Evolutionary conservation across 2,113 vertebrate species (phyloP), one percentile per base, ranked within the genome.

Genomic region (Hippocampus abdominalis): DNA sequence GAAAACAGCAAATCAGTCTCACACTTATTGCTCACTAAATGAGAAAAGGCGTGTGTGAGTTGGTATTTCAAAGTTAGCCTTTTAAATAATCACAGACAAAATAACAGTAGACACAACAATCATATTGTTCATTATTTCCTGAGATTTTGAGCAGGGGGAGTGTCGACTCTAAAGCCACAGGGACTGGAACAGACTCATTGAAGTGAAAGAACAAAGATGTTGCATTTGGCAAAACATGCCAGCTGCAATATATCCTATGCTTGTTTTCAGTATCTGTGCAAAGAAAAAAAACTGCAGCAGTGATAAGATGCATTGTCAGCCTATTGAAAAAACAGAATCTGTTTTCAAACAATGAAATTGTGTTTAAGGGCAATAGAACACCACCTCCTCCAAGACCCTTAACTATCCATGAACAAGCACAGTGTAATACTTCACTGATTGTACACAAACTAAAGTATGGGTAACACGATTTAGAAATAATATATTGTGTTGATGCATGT

Each of bases 51-150:
- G 40, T 78, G 68, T 70, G 76, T n/a, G 73, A 73, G 53, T 77
- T 25, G 54, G 60, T 7, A 11, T 67, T 66, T 68, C 27, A 72
- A 82, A 74, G 66, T 66, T 54, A 64, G 62, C 75, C 69, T 73
- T 73, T 80, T 66, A 27, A 75, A 76, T 74, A 77, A 82, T 83
- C 67, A 73, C 46, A 66, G 71, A 63, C 32, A 39, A 81, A 84
- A 76, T 76, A 36, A 64, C 36, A 69, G 75, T 85, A 92, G 87
- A 91, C 91, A 91, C 78, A 92, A 92, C 90, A 91, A 83, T 44
- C 78, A 84, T 79, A 90, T 87, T 91, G 88, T 90, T 90, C 88
- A 86, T 84, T 69, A 64, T 86, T 90, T 91, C 90, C 89, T 88
- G 73, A 79, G 70, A 40, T 68, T 76, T 13, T 40, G 75, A 60